These are phyloP conservation scores for Leistus spinibarbis DNA, from an alignment of 2,888 invertebrate species.

Conservation along the genomic window DNA sequence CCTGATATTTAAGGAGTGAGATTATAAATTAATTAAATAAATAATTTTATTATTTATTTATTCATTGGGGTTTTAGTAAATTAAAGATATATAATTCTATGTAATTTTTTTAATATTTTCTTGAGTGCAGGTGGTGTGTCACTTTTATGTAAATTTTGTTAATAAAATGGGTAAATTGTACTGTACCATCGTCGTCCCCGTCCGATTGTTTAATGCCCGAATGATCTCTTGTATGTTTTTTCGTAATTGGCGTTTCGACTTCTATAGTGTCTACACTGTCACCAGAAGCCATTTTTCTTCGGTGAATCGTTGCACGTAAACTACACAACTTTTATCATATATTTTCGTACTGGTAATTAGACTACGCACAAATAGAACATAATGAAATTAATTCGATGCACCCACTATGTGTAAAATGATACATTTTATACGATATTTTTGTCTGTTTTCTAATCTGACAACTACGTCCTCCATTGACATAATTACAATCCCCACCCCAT, in stretches of 20 bases:
- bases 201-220: conserved; percentile 64
- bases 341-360: background rate
- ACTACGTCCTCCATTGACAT: conserved; percentile 53
- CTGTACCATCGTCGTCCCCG: conserved; percentile 65
- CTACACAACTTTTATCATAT: background rate
- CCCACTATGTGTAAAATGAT: conserved; percentile 15
- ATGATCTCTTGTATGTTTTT: conserved; percentile 65
- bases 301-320: background rate
- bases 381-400: conserved; percentile 18
- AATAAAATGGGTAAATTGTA: background rate
- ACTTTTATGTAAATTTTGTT: background rate
- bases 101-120: background rate
- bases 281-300: conserved; percentile 78
- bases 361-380: conserved; percentile 27
- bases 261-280: conserved; percentile 81
- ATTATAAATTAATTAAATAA: background rate
- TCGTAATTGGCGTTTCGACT: conserved; percentile 68
- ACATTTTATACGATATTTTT: conserved; percentile 35
- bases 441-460: conserved; percentile 49
- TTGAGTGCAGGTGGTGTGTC: background rate
- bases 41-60: background rate
- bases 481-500: conserved; percentile 50
- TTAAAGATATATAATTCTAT: background rate
- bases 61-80: background rate
- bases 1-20: background rate